Conservation (phyloP, 1,140 invertebrate species). For the Cyclargus thomasi region DNA sequence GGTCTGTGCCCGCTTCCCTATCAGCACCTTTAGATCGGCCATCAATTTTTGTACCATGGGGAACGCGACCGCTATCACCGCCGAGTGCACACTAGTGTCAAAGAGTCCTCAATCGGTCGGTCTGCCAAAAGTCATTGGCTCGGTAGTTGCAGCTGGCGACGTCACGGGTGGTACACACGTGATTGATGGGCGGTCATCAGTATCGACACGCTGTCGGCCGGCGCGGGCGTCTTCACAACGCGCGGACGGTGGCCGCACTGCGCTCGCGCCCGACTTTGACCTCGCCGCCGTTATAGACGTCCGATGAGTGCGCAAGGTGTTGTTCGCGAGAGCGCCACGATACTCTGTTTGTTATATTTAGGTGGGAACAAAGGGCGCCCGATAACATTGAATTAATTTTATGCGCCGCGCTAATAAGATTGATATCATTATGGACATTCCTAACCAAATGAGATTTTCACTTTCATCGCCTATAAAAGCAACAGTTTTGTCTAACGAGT, state of each 20-base stretch:
- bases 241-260: slow-evolving; percentile 59
- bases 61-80: slow-evolving; percentile 49
- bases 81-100: slow-evolving; percentile 51
- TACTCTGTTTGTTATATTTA: slow-evolving; percentile 64
- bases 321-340: slow-evolving; percentile 47
- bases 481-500: too few relatives aligned
- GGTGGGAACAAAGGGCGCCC: slow-evolving; percentile 32
- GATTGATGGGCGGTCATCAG: slow-evolving; percentile 50
- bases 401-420: background rate
- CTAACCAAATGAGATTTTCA: background rate
- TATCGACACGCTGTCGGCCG: slow-evolving; percentile 39
- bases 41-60: slow-evolving; percentile 70
- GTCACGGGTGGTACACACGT: slow-evolving; percentile 55
- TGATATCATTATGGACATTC: background rate
- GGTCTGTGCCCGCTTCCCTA: slow-evolving; percentile 64
- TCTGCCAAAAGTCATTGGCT: slow-evolving; percentile 66
- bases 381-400: slow-evolving; percentile 21
- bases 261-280: slow-evolving; percentile 50
- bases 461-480: background rate
- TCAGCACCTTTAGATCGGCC: slow-evolving; percentile 70
- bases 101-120: slow-evolving; percentile 49
- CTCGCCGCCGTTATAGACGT: slow-evolving; percentile 70
- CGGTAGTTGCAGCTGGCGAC: slow-evolving; percentile 54
- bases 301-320: slow-evolving; percentile 64
- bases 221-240: slow-evolving; percentile 50